These are phyloP conservation scores for Pardalotus punctatus DNA, from an alignment of 2,113 vertebrate species.

Conservation along the genomic window DNA sequence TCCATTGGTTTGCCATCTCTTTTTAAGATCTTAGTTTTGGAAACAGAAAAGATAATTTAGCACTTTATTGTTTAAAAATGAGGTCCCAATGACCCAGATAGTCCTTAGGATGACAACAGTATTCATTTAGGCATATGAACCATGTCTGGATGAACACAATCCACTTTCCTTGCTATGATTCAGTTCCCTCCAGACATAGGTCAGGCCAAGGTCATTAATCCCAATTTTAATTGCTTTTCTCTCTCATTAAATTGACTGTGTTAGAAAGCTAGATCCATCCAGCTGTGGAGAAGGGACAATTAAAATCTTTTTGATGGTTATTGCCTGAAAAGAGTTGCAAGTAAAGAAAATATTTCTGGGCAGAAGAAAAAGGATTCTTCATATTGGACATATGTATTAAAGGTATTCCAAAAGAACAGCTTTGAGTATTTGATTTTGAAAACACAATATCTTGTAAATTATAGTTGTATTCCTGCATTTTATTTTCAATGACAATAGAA, in stretches of 20 bases:
- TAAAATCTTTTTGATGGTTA: not conserved
- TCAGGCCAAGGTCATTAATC: conserved; percentile 30
- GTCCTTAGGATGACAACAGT: not conserved
- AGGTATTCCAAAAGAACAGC: not conserved
- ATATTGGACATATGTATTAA: not conserved
- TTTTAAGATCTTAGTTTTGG: not conserved
- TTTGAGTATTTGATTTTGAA: not conserved
- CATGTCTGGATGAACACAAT: not conserved
- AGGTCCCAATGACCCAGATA: not conserved
- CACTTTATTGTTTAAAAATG: not conserved
- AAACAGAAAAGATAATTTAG: not conserved
- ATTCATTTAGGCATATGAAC: not conserved
- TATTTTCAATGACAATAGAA: not conserved
- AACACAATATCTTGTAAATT: not conserved
- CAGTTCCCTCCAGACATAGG: not conserved
- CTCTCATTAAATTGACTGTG: conserved; percentile 8
- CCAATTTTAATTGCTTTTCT: conserved; percentile 52
- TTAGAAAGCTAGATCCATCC: conserved; percentile 10
- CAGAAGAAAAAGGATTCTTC: not conserved
- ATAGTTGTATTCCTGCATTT: not conserved
- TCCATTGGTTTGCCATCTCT: not conserved
- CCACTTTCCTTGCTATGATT: not conserved
- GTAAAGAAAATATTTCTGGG: not conserved
- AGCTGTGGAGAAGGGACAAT: not conserved
- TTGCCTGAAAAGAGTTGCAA: not conserved